Base-by-base conservation (phyloP, 2,888 invertebrate genomes). In the Teinopalpus imperialis region DNA sequence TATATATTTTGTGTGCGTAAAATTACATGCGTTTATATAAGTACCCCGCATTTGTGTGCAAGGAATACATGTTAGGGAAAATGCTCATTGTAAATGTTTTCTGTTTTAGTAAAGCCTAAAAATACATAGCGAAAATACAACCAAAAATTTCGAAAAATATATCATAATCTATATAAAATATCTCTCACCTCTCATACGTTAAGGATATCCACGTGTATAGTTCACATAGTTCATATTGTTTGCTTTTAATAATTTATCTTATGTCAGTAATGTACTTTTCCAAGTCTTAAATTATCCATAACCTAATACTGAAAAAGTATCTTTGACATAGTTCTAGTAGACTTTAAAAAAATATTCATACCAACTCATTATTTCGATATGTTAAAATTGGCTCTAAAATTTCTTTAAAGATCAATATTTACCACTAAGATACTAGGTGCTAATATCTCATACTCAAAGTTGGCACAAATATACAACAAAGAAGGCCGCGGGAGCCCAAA, bases 241-340 rank as follows among this genome's bases (percentile, higher is more conserved):
- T 43, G 2, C 26, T 7, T 21, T 34, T 6, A 26, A 31, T 12
- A 37, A 44, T 24, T 31, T 31, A 44, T 9, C 21, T 46, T 51
- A 52, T 47, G 41, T 48, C 43, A 52, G 52, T 32, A 43, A 73
- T 69, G 71, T 77, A 75, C 75, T 79, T 79, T 77, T 77, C n/a
- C 62, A 61, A 78, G 75, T 79, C 79, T 81, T 81, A 81, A 75
- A 78, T 50, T 72, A 73, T 47, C 74, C 71, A 69, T 71, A 77
- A 77, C 74, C 76, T 82, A 87, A 85, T 83, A 85, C 85, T 85
- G 85, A 81, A 81, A 81, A 78, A 83, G 75, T 74, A 77, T 78
- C 66, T 56, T 57, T 63, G 69, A 78, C 70, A 69, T 67, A 51
- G 54, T 57, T 58, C 48, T 34, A 52, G 57, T 53, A 62, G 52